phyloP scores from a whole-genome alignment of 2,888 invertebrate species.

The Fabriciana adippe region DNA sequence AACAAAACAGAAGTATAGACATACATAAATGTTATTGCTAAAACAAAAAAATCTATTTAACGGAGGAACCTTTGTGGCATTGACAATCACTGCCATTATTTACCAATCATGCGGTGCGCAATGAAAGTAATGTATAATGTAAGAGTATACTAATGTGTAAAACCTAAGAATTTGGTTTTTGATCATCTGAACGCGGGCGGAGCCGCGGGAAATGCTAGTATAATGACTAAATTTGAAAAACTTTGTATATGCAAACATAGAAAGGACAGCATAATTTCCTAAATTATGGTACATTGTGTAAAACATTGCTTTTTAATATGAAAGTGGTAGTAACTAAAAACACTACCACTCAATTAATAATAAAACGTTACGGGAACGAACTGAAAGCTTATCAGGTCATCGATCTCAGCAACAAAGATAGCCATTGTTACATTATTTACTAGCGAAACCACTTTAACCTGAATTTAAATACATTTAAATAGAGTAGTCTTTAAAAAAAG shows the following conservation, averaged over 20 bases:
- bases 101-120: no score
- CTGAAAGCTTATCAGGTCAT: neutral
- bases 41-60: no score
- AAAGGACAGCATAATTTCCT: neutral
- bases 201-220: no score
- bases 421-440: neutral
- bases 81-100: no score
- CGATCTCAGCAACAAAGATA: neutral
- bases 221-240: neutral
- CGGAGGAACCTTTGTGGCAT: no score
- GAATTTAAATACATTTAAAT: neutral
- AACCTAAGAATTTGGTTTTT: no score
- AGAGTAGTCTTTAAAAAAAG: no score
- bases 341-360: neutral
- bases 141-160: no score
- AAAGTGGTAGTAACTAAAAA: slow-evolving; percentile 1
- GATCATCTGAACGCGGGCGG: no score
- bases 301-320: slow-evolving; percentile 4
- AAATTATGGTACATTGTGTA: neutral
- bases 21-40: no score
- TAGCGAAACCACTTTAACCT: neutral
- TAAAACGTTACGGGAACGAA: neutral
- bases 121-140: no score
- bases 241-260: neutral
- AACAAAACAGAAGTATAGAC: no score